Base-by-base conservation (phyloP, 1,140 invertebrate genomes). In the Brachionus koreanus region DNA sequence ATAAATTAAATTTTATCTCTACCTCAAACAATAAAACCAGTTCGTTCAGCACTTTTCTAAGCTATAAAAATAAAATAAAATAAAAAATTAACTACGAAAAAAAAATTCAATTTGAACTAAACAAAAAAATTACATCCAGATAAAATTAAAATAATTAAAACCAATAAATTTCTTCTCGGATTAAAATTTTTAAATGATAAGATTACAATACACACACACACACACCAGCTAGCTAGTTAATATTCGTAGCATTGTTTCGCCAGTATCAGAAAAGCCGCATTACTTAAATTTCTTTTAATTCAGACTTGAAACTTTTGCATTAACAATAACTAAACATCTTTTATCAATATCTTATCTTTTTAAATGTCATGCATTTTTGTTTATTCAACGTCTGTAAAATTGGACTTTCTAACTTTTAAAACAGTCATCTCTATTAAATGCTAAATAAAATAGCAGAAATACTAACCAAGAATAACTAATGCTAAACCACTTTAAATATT, bases 71-170 rank as follows among this genome's bases (percentile, higher is more conserved):
- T 37, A 69, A 37, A 37, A 37, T 39, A 69, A 69, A 69, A 37
- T 35, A 19, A 67, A 69, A 69, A 69, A 35, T 16, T 39, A 69
- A 39, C 16, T 39, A 39, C 37, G 33, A 39, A 57, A 69, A 65
- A n/a, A 65, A 65, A 65, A 6, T 57, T 57, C 49, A 7, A 57
- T 57, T 57, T 57, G 49, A 57, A 57, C 49, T 57, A 57, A 57
- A 57, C 43, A 67, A 69, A 69, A n/a, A 69, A 69, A 69, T 69
- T 69, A 69, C 65, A 69, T 69, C 65, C 65, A 69, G 65, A 69
- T 69, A 69, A 69, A 69, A 69, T 69, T 69, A 69, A 69, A 69
- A 69, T 69, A 69, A 69, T 69, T 69, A 69, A 69, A 69, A 69
- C 37, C 65, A 69, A 69, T 69, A 69, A 69, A 69, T 39, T 65